Evolutionary conservation across 2,113 vertebrate species (phyloP).

Genomic region (Mobula birostris): DNA sequence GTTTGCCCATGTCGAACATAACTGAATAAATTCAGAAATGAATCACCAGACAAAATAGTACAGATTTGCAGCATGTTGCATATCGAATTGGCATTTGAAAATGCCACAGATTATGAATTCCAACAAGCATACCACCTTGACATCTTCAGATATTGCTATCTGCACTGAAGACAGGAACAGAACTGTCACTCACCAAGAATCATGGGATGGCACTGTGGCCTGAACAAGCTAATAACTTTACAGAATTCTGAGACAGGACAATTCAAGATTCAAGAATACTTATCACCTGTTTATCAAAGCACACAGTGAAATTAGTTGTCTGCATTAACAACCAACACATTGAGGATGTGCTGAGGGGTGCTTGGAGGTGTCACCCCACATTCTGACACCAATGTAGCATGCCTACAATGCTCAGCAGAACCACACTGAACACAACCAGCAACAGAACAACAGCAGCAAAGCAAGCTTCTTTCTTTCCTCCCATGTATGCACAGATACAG

Average conservation of each 20-base stretch:
- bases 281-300: no score
- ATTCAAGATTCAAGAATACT: no score
- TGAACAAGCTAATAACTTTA: not conserved
- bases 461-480: no score
- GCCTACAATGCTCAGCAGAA: no score
- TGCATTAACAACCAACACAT: no score
- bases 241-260: not conserved
- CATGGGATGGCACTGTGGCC: not conserved
- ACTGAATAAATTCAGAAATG: not conserved
- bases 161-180: not conserved
- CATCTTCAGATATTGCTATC: not conserved
- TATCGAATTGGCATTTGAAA: not conserved
- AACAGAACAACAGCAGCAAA: no score
- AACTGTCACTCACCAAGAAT: not conserved
- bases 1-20: not conserved
- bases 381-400: no score
- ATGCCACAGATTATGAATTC: not conserved
- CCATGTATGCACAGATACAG: no score
- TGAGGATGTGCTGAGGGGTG: no score
- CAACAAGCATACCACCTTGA: not conserved
- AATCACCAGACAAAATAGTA: not conserved
- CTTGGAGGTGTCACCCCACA: no score
- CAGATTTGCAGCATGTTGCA: not conserved
- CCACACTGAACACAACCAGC: no score
- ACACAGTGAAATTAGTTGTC: no score